Evolutionary conservation across 2,113 vertebrate species (phyloP), one percentile per base, ranked within the genome.

Genomic region (Sapajus apella): DNA sequence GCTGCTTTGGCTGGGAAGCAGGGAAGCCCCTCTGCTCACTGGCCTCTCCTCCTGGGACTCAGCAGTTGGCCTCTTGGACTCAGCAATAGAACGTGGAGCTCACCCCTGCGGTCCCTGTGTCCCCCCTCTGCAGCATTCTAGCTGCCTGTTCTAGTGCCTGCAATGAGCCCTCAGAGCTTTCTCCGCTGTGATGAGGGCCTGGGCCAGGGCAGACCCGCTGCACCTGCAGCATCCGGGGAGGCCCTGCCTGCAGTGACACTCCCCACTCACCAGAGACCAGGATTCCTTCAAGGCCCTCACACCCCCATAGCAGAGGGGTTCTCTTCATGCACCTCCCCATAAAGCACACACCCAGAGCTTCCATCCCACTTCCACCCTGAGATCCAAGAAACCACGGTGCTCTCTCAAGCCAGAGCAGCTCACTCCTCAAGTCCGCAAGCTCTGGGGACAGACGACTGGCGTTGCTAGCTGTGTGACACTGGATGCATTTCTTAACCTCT

Each of bases 171-270:
- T 21, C 17, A 40, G 21, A 23, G 55, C 6, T 0, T 86, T 8
- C n/a, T 18, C 50, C 10, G 11, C 30, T 18, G 16, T 9, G 23
- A 12, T 3, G n/a, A n/a, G 11, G 55, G 82, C 18, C 72, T 76
- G 27, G 87, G 23, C 32, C 4, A 13, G 30, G 21, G 56, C 32
- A 16, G 56, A 47, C 73, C 25, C n/a, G 3, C 16, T 23, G 20
- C 3, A 35, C 18, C 25, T 2, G 3, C 13, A 0, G n/a, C 55
- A 16, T 32, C 14, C 9, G 0, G 0, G 55, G 66, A 52, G 18
- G 14, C 27, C 27, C 47, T 14, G 17, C 25, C 37, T 40, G 8
- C 21, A 21, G 20, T 8, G 1, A 52, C 6, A 10, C 10, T 58
- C 47, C 84, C 16, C 11, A 32, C 23, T 25, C 2, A 17, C 0